Conservation (phyloP, 2,797 vertebrate species). For the Hephaestus fuliginosus region DNA sequence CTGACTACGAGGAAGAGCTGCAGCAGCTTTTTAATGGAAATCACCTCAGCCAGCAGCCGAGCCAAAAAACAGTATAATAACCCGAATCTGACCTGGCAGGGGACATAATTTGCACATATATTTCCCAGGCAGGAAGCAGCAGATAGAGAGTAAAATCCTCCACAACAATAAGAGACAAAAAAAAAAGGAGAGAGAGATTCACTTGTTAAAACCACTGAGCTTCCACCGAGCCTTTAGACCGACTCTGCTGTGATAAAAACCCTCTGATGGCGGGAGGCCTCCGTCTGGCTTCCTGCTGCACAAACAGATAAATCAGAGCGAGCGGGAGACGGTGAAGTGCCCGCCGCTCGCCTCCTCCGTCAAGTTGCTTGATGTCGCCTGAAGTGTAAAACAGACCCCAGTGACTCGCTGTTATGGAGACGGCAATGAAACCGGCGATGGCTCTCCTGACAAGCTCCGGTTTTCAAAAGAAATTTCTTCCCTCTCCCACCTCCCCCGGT, state of each 20-base stretch:
- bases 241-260: conserved; percentile 48
- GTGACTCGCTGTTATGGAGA: conserved; percentile 57
- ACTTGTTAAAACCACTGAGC: conserved; percentile 27
- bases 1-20: conserved; percentile 4
- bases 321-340: conserved; percentile 44
- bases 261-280: conserved; percentile 58
- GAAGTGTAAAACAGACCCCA: conserved; percentile 66
- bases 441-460: conserved; percentile 37
- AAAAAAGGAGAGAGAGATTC: neutral
- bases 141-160: conserved; percentile 21
- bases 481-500: neutral
- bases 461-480: conserved; percentile 26
- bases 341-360: conserved; percentile 46
- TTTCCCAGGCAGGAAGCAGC: conserved; percentile 21
- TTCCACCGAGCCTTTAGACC: conserved; percentile 14
- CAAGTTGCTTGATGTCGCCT: conserved; percentile 56
- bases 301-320: conserved; percentile 65
- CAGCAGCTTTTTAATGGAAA: conserved; percentile 17
- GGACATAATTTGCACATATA: conserved; percentile 13
- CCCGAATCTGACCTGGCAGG: conserved; percentile 5
- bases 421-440: conserved; percentile 26
- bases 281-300: conserved; percentile 54
- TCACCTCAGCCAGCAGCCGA: conserved; percentile 2
- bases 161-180: conserved; percentile 12
- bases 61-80: neutral